These are phyloP conservation scores for Drosophila sulfurigaster DNA, from an alignment of 1,140 invertebrate species.

Conservation along the genomic window DNA sequence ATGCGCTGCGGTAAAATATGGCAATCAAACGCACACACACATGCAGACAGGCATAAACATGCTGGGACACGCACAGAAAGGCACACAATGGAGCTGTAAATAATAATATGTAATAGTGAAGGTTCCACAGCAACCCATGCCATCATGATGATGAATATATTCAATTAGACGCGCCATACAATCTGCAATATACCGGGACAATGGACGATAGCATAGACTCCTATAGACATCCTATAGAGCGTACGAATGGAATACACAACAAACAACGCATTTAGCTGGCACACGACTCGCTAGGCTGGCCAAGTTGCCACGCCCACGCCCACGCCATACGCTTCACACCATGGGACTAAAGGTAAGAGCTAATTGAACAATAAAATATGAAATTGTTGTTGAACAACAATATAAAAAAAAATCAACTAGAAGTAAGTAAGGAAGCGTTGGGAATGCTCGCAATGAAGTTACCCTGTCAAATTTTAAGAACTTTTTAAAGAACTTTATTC, in stretches of 20 bases:
- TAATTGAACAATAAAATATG: constrained; percentile 67
- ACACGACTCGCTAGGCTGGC: constrained; percentile 23
- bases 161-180: constrained; percentile 65
- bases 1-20: constrained; percentile 50
- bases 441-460: background rate
- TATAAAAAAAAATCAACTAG: constrained; percentile 9
- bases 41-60: constrained; percentile 1
- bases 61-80: background rate
- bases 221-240: too few relatives aligned
- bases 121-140: constrained; percentile 11
- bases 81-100: constrained; percentile 16
- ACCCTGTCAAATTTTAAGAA: background rate
- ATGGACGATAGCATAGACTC: background rate
- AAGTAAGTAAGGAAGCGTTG: too few relatives aligned
- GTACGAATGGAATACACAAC: constrained; percentile 29
- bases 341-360: constrained; percentile 49
- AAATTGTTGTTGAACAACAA: constrained; percentile 34
- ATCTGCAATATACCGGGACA: constrained; percentile 3
- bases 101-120: background rate
- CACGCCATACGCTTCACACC: constrained; percentile 2
- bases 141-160: constrained; percentile 54
- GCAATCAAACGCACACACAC: background rate
- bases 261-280: constrained; percentile 51
- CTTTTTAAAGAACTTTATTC: too few relatives aligned
- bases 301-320: constrained; percentile 33